Evolutionary conservation across 2,113 vertebrate species (phyloP).

Genomic region (Ellobius talpinus): DNA sequence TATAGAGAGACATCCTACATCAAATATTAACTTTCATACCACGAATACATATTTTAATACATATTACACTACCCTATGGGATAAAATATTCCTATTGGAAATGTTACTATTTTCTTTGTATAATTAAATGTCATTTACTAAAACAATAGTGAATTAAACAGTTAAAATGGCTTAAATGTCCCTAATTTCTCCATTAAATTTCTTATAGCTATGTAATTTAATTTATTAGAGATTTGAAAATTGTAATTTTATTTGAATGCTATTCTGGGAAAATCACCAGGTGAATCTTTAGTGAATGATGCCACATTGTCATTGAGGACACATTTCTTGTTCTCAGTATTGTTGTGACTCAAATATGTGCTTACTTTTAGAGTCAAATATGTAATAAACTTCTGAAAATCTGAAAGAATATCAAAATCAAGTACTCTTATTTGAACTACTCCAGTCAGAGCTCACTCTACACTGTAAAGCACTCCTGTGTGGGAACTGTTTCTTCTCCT

Average conservation of each 20-base stretch:
- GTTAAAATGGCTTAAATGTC: neutral
- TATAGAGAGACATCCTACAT: too few relatives aligned
- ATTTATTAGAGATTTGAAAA: neutral
- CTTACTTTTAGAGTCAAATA: too few relatives aligned
- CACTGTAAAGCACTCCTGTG: neutral
- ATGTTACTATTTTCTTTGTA: neutral
- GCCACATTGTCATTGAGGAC: neutral
- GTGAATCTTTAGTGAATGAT: neutral
- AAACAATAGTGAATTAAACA: neutral
- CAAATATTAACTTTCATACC: neutral
- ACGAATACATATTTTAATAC: neutral
- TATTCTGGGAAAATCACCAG: conserved; percentile 15
- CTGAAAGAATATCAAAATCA: too few relatives aligned
- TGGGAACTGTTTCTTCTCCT: neutral
- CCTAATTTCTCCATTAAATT: neutral
- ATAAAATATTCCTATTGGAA: neutral
- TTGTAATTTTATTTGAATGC: neutral
- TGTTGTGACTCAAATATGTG: too few relatives aligned
- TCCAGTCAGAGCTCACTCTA: neutral
- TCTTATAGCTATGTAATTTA: neutral
- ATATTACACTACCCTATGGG: neutral
- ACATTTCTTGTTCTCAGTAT: too few relatives aligned
- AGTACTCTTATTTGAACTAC: too few relatives aligned
- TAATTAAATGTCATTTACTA: conserved; percentile 8
- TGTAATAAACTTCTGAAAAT: too few relatives aligned